phyloP scores from a whole-genome alignment of 2,113 vertebrate genomes.

The Brachionichthys hirsutus region DNA sequence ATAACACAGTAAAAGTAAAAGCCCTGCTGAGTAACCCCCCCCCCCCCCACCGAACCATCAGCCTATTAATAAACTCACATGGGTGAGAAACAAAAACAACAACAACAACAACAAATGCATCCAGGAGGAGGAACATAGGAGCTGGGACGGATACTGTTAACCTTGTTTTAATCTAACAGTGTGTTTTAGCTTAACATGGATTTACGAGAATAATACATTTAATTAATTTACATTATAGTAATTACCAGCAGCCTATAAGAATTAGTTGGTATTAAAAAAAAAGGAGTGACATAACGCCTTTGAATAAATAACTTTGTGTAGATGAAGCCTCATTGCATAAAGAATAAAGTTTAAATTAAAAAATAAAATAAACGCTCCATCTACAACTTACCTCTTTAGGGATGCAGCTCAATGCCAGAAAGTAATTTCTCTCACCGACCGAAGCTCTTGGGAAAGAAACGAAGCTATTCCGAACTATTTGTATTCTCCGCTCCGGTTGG shows the following conservation, averaged over 20 bases:
- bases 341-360: background rate
- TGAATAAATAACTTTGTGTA: too few relatives aligned
- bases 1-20: slow-evolving; percentile 61
- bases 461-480: slow-evolving; percentile 4
- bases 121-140: background rate
- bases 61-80: slow-evolving; percentile 64
- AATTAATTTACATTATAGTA: too few relatives aligned
- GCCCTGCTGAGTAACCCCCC: slow-evolving; percentile 50
- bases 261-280: too few relatives aligned
- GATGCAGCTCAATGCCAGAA: slow-evolving; percentile 20
- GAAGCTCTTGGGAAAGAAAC: slow-evolving; percentile 2
- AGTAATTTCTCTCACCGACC: background rate
- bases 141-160: background rate
- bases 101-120: slow-evolving; percentile 59
- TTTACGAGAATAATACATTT: too few relatives aligned
- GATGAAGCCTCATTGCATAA: background rate
- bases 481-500: background rate
- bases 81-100: slow-evolving; percentile 63
- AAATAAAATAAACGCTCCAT: background rate
- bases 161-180: background rate
- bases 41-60: slow-evolving; percentile 53
- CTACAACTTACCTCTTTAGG: slow-evolving; percentile 37
- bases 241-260: too few relatives aligned
- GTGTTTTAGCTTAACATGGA: too few relatives aligned
- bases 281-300: too few relatives aligned